Conservation (phyloP, 2,888 invertebrate genomes). For the Eupeodes latifasciatus region DNA sequence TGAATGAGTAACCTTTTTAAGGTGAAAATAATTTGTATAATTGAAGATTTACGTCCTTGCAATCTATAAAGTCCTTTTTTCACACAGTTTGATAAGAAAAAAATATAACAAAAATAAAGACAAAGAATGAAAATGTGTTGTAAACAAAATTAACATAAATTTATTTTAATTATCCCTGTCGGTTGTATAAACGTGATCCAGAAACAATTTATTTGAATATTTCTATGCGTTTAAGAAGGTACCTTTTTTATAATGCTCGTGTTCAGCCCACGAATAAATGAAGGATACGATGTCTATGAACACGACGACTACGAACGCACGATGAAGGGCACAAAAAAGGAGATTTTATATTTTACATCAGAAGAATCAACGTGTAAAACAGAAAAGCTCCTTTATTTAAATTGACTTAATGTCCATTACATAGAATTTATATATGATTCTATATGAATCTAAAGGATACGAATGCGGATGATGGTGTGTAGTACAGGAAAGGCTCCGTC, state of each 20-base stretch:
- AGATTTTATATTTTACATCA: not conserved
- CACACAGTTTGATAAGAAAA: not conserved
- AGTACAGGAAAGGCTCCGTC: too few species aligned
- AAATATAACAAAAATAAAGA: not conserved
- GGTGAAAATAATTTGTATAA: slow-evolving; percentile 5
- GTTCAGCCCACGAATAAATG: not conserved
- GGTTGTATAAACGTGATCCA: slow-evolving; percentile 37
- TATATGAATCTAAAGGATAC: too few species aligned
- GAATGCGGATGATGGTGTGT: too few species aligned
- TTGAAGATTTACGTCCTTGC: not conserved
- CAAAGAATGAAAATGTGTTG: slow-evolving; percentile 7
- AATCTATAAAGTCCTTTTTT: not conserved
- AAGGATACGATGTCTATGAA: not conserved
- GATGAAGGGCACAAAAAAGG: not conserved
- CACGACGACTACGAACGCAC: not conserved
- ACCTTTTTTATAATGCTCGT: not conserved
- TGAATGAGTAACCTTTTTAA: not conserved
- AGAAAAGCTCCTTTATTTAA: not conserved
- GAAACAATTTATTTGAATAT: slow-evolving; percentile 33
- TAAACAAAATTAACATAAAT: slow-evolving; percentile 69
- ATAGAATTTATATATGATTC: not conserved
- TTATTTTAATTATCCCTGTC: slow-evolving; percentile 64
- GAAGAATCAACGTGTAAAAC: slow-evolving; percentile 4
- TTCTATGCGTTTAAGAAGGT: not conserved
- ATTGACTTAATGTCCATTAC: slow-evolving; percentile 19